A percentile compares a stretch with the other conserved stretches of the same genome.
phyloP scores from a whole-genome alignment of 2,797 vertebrate genomes.

The Myotis myotis region DNA sequence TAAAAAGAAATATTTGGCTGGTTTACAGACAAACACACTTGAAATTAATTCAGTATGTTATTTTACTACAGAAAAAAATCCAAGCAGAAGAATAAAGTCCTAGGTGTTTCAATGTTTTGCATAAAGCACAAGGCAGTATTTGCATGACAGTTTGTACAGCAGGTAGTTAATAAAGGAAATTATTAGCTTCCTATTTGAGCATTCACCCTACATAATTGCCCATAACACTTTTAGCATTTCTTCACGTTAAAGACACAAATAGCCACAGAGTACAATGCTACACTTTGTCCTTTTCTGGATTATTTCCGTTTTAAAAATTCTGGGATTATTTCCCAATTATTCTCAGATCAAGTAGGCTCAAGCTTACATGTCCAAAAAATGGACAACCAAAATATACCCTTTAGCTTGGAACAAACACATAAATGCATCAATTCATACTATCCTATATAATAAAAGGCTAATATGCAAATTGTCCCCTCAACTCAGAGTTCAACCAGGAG shows the following conservation, averaged over 20 bases:
- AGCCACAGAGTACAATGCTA: neutral
- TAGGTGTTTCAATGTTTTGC: slow-evolving; percentile 29
- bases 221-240: neutral
- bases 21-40: slow-evolving; percentile 61
- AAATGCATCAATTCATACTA: neutral
- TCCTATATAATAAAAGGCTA: too few relatives aligned
- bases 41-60: slow-evolving; percentile 25
- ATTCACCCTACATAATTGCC: neutral
- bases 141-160: slow-evolving; percentile 82
- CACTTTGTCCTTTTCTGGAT: neutral
- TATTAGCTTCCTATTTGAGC: neutral
- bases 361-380: slow-evolving; percentile 28
- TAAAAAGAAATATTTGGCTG: slow-evolving; percentile 56
- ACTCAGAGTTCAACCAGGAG: too few relatives aligned
- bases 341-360: neutral
- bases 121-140: slow-evolving; percentile 65
- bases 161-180: slow-evolving; percentile 22
- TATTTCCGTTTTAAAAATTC: slow-evolving; percentile 39
- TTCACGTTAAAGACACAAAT: neutral
- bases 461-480: too few relatives aligned
- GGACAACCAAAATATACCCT: neutral
- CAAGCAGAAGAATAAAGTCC: slow-evolving; percentile 56
- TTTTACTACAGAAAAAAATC: slow-evolving; percentile 62
- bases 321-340: neutral
- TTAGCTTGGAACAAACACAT: neutral